A percentile compares a stretch with the other conserved stretches of the same genome.
Evolutionary conservation across 2,113 vertebrate species (phyloP).

Genomic region (Indri indri): DNA sequence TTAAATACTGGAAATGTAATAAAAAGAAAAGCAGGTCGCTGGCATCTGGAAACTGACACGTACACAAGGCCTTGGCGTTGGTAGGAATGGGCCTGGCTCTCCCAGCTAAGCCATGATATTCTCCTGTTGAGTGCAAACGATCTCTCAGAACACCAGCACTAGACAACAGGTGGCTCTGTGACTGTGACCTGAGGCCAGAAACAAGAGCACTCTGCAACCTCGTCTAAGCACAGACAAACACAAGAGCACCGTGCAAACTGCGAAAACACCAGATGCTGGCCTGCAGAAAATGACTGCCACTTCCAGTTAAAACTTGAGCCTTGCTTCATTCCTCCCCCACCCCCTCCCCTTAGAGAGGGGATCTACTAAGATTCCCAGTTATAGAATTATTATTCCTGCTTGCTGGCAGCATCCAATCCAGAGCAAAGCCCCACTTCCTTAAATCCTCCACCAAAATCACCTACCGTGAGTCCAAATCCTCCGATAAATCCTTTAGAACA

Average conservation of each 20-base stretch:
- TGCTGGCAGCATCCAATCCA: background rate
- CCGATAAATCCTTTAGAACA: background rate
- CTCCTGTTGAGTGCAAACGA: background rate
- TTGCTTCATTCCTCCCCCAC: background rate
- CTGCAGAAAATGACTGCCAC: background rate
- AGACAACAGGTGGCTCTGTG: background rate
- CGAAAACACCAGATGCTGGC: background rate
- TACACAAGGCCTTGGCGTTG: accelerated
- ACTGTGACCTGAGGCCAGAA: background rate
- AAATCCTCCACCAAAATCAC: too few species aligned
- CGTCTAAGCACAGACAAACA: background rate
- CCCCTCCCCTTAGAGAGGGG: background rate
- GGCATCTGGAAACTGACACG: background rate
- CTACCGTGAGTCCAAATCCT: background rate
- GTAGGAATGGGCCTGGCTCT: too few species aligned
- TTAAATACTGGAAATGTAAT: background rate
- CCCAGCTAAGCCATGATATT: background rate
- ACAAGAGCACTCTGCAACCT: background rate
- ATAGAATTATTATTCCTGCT: background rate
- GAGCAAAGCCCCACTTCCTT: background rate
- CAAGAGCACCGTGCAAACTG: background rate
- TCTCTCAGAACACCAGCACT: background rate
- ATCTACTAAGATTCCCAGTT: background rate
- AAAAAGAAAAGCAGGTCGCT: background rate
- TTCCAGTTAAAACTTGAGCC: background rate